phyloP scores from a whole-genome alignment of 2,888 invertebrate species.

The Pharmacophagus antenor region DNA sequence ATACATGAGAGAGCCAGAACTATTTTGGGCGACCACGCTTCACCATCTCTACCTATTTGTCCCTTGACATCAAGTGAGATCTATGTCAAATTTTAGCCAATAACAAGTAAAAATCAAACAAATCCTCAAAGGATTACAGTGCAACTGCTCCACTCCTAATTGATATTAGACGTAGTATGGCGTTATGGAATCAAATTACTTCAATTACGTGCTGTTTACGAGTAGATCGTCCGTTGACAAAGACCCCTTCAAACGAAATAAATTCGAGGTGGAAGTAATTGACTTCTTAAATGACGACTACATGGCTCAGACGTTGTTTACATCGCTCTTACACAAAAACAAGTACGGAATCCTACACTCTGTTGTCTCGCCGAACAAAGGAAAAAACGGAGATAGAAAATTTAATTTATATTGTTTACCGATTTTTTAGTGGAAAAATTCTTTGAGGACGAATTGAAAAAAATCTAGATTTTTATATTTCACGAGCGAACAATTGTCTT shows the following conservation, averaged over 20 bases:
- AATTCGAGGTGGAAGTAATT: not conserved
- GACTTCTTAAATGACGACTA: not conserved
- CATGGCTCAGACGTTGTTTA: constrained; percentile 2
- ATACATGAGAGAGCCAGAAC: too few species aligned
- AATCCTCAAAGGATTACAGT: not conserved
- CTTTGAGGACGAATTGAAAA: not conserved
- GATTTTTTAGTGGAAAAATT: not conserved
- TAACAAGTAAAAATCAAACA: not conserved
- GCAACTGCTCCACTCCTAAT: not conserved
- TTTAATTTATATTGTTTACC: not conserved
- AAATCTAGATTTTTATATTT: too few species aligned
- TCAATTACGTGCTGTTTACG: not conserved
- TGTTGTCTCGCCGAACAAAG: not conserved
- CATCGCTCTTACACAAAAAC: not conserved
- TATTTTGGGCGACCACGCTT: too few species aligned
- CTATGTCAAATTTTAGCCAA: too few species aligned
- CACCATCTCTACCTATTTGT: too few species aligned
- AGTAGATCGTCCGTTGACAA: not conserved
- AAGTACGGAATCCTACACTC: not conserved
- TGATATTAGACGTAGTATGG: not conserved
- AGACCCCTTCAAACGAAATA: not conserved
- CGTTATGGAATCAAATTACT: not conserved
- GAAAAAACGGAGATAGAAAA: not conserved
- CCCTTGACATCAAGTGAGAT: too few species aligned
- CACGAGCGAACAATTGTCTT: too few species aligned